These are phyloP conservation scores for Aplocera efformata DNA, from an alignment of 2,888 invertebrate genomes.

Conservation along the genomic window DNA sequence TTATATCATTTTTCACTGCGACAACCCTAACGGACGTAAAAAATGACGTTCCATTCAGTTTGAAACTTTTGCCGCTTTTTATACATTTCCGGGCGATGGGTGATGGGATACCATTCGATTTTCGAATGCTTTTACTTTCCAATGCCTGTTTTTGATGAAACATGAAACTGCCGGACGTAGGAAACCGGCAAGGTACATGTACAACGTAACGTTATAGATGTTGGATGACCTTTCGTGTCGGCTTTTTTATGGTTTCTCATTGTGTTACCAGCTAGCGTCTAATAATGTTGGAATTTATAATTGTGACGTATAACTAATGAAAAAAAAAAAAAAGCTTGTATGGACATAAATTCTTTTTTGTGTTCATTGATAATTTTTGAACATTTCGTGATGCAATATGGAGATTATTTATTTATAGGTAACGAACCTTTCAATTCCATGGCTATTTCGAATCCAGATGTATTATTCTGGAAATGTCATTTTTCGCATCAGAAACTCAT, in stretches of 20 bases:
- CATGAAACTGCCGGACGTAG: not conserved
- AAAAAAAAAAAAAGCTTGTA: conserved; percentile 21
- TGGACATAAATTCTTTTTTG: conserved; percentile 20
- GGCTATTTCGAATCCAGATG: not conserved
- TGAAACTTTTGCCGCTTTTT: conserved; percentile 79
- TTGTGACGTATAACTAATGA: conserved; percentile 40
- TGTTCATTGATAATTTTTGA: conserved; percentile 25
- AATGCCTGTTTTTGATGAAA: conserved; percentile 23
- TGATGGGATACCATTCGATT: conserved; percentile 61
- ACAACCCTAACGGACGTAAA: conserved; percentile 77
- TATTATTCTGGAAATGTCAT: not conserved
- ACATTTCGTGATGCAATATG: conserved; percentile 3
- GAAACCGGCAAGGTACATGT: not conserved
- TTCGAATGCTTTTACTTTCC: conserved; percentile 9
- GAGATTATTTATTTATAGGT: not conserved
- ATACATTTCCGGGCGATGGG: conserved; percentile 75
- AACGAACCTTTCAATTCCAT: not conserved
- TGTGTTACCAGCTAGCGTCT: conserved; percentile 34
- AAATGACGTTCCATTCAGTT: conserved; percentile 78
- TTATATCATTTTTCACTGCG: conserved; percentile 80
- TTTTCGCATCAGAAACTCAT: too few species aligned
- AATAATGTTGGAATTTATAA: conserved; percentile 51
- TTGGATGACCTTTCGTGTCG: conserved; percentile 36
- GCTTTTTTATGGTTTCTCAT: conserved; percentile 53
- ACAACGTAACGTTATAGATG: conserved; percentile 4